Conservation (phyloP, 2,113 vertebrate species). For the Perca schrenkii region DNA sequence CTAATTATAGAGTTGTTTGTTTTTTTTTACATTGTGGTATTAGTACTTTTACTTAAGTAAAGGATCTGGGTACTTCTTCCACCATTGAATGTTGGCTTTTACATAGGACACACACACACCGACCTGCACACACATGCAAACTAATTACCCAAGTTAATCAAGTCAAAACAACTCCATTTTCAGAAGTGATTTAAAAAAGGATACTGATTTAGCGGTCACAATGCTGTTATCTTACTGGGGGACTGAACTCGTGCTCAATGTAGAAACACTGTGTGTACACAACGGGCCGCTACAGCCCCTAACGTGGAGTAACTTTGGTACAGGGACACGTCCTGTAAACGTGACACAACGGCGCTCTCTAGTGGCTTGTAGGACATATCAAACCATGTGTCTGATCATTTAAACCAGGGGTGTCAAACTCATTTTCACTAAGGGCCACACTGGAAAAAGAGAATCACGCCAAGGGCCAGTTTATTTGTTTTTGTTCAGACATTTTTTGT, state of each 20-base stretch:
- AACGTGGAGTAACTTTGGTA: background rate
- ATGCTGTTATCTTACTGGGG: background rate
- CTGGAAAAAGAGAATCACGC: too few species aligned
- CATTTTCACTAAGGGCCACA: too few species aligned
- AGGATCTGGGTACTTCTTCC: background rate
- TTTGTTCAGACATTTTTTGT: too few species aligned
- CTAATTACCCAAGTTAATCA: background rate
- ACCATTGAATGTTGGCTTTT: background rate
- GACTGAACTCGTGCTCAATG: background rate
- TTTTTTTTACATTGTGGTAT: background rate
- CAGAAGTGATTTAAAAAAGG: background rate
- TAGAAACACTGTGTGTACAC: background rate
- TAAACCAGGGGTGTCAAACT: too few species aligned
- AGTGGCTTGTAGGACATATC: slow-evolving; percentile 2
- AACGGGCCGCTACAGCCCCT: background rate
- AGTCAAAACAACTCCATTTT: background rate
- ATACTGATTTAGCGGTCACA: background rate
- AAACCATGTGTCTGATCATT: background rate
- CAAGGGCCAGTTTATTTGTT: too few species aligned
- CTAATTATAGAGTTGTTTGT: too few species aligned
- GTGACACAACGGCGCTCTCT: slow-evolving; percentile 52
- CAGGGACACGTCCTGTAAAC: background rate
- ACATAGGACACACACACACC: background rate
- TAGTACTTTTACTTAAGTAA: background rate
- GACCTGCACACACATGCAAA: background rate